Base-by-base conservation (phyloP, 2,888 invertebrate genomes). In the Hedychridium roseum region DNA sequence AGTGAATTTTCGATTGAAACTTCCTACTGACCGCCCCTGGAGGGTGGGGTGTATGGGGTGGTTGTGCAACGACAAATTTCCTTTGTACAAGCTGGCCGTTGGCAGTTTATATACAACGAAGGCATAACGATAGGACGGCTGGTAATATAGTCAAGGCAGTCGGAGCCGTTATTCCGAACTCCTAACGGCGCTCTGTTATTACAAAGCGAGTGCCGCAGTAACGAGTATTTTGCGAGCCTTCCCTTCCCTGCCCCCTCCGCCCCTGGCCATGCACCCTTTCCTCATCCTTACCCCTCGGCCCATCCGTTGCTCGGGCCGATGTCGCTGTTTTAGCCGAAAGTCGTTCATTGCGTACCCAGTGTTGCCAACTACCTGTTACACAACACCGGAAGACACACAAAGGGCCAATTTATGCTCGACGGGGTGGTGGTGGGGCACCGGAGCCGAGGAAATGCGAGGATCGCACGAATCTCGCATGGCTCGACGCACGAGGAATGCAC, bases 341-440 rank as follows among this genome's bases (percentile, higher is more conserved):
- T 48, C 56, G 52, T 50, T 40, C 56, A 38, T 54, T 50, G 56
- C 56, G 48, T 50, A 50, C 42, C 48, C 54, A 38, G 23, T 50
- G 53, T 44, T 58, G 56, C 58, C 58, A 58, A 48, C 58, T 57
- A 56, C 58, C 55, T 57, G 58, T 58, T 58, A 58, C 58, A 58
- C 56, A 57, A 58, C 48, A 57, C 58, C 53, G 58, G 56, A 58
- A 58, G 56, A 58, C 50, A 57, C 56, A 58, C 56, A 58, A 58
- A 58, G 58, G 53, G 50, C 46, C 53, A 58, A 58, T 58, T 58
- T 58, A 58, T 58, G 47, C 52, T 32, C 17, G 42, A 43, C 51
- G 48, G 50, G 54, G 42, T 44, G n/a, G n/a, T n/a, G n/a, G n/a
- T n/a, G n/a, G n/a, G n/a, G n/a, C n/a, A n/a, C 14, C 32, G 32